phyloP scores from a whole-genome alignment of 1,140 invertebrate genomes.

The Bilobella aurantiaca region DNA sequence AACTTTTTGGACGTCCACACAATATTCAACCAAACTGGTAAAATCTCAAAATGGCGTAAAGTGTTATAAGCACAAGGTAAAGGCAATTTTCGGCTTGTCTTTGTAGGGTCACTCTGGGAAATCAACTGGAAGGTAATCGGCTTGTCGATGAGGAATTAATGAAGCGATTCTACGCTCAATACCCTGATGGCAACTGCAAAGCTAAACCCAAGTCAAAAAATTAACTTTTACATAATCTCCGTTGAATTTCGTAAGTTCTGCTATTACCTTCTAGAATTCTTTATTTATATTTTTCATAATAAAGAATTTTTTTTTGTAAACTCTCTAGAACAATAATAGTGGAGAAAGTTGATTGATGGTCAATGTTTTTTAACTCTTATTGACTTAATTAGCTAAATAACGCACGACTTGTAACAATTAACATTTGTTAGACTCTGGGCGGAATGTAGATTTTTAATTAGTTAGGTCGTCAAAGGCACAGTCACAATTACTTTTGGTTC shows the following conservation, averaged over 20 bases:
- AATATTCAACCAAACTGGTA: slow-evolving; percentile 97
- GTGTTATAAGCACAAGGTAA: too few species aligned
- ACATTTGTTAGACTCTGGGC: too few species aligned
- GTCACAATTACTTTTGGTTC: too few species aligned
- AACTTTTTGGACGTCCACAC: slow-evolving; percentile 91
- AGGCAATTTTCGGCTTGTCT: slow-evolving; percentile 5
- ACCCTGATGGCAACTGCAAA: slow-evolving; percentile 73
- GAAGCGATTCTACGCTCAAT: slow-evolving; percentile 74
- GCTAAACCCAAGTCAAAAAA: slow-evolving; percentile 17
- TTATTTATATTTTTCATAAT: background rate
- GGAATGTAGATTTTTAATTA: too few species aligned
- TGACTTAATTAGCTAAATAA: too few species aligned
- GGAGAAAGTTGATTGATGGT: background rate
- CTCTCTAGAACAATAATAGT: background rate
- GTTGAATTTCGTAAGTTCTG: too few species aligned
- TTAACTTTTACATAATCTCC: too few species aligned
- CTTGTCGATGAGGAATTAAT: slow-evolving; percentile 86
- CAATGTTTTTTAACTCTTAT: too few species aligned
- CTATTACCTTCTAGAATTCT: too few species aligned
- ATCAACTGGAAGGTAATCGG: slow-evolving; percentile 88
- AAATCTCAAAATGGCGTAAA: too few species aligned
- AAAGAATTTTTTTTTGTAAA: background rate
- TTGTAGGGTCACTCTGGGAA: slow-evolving; percentile 78
- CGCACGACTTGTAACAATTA: too few species aligned
- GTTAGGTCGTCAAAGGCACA: too few species aligned